These are phyloP conservation scores for Coturnix japonica DNA, from an alignment of 2,113 vertebrate genomes.

Conservation along the genomic window DNA sequence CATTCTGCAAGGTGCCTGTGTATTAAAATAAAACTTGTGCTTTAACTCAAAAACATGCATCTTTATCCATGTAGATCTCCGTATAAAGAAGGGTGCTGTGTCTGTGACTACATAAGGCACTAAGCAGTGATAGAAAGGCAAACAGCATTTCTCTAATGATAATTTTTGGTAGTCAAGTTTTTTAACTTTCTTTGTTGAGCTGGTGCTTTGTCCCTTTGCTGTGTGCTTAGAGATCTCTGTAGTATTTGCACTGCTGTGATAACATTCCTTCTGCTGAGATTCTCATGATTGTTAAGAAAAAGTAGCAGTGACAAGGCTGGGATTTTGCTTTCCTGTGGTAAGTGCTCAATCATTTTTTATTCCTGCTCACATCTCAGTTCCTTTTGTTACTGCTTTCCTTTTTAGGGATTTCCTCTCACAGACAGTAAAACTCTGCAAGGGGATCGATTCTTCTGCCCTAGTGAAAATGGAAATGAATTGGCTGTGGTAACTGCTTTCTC, in stretches of 20 bases:
- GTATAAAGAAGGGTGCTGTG: not conserved
- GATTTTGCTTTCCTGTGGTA: not conserved
- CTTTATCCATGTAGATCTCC: not conserved
- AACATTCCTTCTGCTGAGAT: not conserved
- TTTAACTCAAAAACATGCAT: too few relatives aligned
- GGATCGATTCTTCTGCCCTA: not conserved
- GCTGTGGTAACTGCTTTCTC: not conserved
- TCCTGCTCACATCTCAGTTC: not conserved
- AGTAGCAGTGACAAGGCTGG: not conserved
- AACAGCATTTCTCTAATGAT: fast-evolving
- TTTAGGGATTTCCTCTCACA: not conserved
- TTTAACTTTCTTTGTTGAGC: not conserved
- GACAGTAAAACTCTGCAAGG: not conserved
- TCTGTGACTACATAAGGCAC: not conserved
- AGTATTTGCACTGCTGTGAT: not conserved
- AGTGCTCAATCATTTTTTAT: not conserved
- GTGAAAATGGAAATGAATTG: not conserved
- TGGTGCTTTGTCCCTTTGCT: not conserved
- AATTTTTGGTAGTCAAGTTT: not conserved
- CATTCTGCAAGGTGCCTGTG: not conserved
- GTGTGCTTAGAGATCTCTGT: not conserved
- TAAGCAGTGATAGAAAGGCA: not conserved
- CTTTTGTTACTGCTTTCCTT: not conserved
- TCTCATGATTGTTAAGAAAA: not conserved
- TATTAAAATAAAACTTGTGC: not conserved